phyloP scores from a whole-genome alignment of 2,113 vertebrate species.

The Prionailurus bengalensis region DNA sequence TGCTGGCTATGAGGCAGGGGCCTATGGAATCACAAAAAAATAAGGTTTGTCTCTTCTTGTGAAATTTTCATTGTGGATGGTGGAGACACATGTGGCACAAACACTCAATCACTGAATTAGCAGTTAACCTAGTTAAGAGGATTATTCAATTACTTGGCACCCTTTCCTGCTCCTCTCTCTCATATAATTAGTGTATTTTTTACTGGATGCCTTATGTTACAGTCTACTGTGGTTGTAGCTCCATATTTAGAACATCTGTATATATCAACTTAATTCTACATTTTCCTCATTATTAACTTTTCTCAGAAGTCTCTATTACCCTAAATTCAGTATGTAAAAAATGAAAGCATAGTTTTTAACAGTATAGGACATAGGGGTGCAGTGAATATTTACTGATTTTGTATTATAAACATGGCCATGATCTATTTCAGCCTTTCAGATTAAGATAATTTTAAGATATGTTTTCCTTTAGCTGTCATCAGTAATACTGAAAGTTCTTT shows the following conservation, averaged over 20 bases:
- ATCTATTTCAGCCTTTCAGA: background rate
- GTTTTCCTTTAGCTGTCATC: background rate
- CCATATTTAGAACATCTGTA: conserved; percentile 59
- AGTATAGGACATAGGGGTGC: background rate
- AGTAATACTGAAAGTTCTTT: background rate
- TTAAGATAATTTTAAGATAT: conserved; percentile 1
- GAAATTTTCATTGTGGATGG: background rate
- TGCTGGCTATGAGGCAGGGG: background rate
- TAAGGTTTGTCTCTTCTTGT: background rate
- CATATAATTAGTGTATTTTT: conserved; percentile 33
- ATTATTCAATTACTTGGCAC: conserved; percentile 46
- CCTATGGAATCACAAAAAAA: background rate
- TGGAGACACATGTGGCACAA: background rate
- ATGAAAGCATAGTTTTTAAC: background rate
- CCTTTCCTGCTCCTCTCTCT: background rate
- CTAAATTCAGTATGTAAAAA: background rate
- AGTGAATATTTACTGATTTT: background rate
- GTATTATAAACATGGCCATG: background rate
- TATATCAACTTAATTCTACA: background rate
- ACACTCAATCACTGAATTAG: conserved; percentile 18
- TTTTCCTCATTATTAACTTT: conserved; percentile 59
- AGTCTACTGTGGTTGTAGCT: background rate
- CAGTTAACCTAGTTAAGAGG: conserved; percentile 32
- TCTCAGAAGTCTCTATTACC: background rate
- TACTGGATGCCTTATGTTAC: conserved; percentile 7